Evolutionary conservation across 2,113 vertebrate genomes (phyloP), one percentile per base, ranked within the genome.

Genomic region (Isichthys henryi): DNA sequence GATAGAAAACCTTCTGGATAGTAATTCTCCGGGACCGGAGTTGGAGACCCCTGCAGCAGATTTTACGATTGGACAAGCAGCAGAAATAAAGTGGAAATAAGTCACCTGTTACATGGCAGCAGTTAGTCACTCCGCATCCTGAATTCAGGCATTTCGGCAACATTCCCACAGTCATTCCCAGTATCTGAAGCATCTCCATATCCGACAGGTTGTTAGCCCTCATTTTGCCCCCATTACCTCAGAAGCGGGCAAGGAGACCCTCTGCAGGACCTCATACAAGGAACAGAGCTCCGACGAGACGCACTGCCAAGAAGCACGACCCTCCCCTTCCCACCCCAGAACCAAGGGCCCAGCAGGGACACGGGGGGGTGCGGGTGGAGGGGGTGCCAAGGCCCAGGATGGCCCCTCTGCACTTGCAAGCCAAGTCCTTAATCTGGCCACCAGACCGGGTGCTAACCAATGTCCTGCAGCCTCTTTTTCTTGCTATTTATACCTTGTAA

Each of bases 401-500:
- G 15, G 43, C 89, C 91, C 46, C 31, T 80, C 88, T 74, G 48
- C 88, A 82, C 39, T 87, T 88, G 89, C 70, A 77, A 92, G 91
- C 91, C 91, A 91, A 92, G 91, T 88, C 86, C 82, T 45, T 45
- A 88, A 91, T 90, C n/a, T 90, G 90, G 93, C 93, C 94, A 93
- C 94, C 95, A 91, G 88, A 83, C 49, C 90, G 80, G 94, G 95
- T 95, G 95, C 94, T 95, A 95, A 92, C 91, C 92, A 23, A 90
- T 39, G 84, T 92, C 92, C 93, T 84, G 92, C 95, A 92, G 92
- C 90, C 90, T 90, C 91, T 90, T 74, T 53, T 90, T 92, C 88
- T 93, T 93, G 91, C 92, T 93, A 92, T 96, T 96, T 96, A 94
- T 96, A 96, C 95, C 95, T 92, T 98, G 97, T 98, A 97, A 96